Percentiles rank a stretch among this genome's conserved stretches.
Conservation (phyloP, 2,888 invertebrate species). For the Noctua comes region DNA sequence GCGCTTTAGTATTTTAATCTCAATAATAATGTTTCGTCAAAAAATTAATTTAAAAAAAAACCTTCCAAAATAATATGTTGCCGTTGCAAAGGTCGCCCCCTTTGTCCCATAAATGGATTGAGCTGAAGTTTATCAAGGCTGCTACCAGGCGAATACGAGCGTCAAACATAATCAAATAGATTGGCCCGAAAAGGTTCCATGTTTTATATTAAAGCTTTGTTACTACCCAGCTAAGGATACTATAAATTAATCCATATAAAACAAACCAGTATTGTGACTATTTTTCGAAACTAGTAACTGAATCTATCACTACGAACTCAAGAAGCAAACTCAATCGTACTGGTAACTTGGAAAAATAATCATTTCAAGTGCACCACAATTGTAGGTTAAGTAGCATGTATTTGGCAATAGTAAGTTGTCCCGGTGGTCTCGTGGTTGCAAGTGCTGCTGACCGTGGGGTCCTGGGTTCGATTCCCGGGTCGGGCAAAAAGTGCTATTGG, state of each 20-base stretch:
- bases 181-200: conserved; percentile 61
- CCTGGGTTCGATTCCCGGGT: neutral
- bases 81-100: conserved; percentile 8
- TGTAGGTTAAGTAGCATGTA: too few relatives aligned
- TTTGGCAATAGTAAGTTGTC: too few relatives aligned
- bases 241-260: neutral
- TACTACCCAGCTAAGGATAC: neutral
- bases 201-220: conserved; percentile 1
- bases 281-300: neutral
- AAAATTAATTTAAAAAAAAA: neutral
- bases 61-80: neutral
- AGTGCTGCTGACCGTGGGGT: neutral
- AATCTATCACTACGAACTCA: neutral
- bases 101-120: conserved; percentile 67
- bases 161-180: conserved; percentile 75
- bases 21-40: neutral
- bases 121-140: conserved; percentile 62
- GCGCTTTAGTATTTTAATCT: neutral
- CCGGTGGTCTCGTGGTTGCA: neutral
- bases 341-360: neutral
- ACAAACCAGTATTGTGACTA: neutral
- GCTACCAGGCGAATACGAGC: conserved; percentile 44
- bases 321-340: neutral
- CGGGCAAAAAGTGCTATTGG: neutral
- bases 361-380: neutral